Evolutionary conservation across 2,888 invertebrate genomes (phyloP), one percentile per base, ranked within the genome.

Genomic region (Quadroppia sp.): DNA sequence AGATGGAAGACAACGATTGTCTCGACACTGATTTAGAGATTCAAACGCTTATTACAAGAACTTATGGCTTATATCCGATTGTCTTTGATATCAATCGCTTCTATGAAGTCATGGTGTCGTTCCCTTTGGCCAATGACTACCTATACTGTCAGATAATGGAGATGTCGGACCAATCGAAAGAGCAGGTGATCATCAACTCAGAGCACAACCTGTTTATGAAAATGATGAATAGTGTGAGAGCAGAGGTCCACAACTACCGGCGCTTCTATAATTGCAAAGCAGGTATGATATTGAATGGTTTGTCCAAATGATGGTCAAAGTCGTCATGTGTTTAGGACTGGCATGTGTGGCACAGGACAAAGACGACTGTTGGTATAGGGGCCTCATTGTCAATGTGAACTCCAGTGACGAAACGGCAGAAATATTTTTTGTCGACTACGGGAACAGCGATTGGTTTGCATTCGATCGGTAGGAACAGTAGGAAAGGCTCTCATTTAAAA

Each of bases 301-400:
- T 59, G 23, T 59, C 4, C 17, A 9, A 59, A 36, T 36, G 36
- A 36, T 36, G 4, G 9, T 36, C n/a, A 36, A 9, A n/a, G 20
- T 50, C 6, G 17, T 3, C 20, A 3, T n/a, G 2, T 50, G 7
- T 20, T 50, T 15, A 64, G 64, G 64, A 6, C 9, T 20, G 1
- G 17, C 36, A 2, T 64, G 64, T 36, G 20, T 20, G 9, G 67
- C 67, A 1, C 20, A 42, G 20, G 40, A 23, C 25, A 15, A 13
- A 1, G 36, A 67, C 25, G 67, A 42, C 23, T n/a, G 9, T 1
- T 67, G 67, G 67, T 67, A 67, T 67, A 67, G 67, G n/a, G 67
- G 67, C 0, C 42, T 67, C 1, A 25, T 67, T 2, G 1, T 42
- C 1, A 67, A 20, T 67, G 67, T 67, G 2, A 42, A 67, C 13